phyloP scores from a whole-genome alignment of 2,113 vertebrate genomes.

The Actenoides lindsayi region DNA sequence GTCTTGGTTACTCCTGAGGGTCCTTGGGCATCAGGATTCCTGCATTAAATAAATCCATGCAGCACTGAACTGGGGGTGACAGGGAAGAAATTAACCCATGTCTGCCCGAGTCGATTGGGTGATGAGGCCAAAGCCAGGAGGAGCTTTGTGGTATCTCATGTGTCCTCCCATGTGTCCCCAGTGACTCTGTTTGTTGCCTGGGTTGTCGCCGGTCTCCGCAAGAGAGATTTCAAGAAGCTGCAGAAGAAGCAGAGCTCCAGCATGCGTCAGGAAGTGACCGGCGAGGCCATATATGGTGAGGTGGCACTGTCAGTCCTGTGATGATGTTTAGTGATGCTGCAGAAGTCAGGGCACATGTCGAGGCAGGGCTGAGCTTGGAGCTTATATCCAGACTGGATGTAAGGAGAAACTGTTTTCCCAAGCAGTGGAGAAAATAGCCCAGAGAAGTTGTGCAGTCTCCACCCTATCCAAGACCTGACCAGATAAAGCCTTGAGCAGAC shows the following conservation, averaged over 20 bases:
- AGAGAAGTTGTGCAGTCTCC: background rate
- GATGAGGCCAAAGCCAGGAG: background rate
- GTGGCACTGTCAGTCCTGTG: fast-evolving
- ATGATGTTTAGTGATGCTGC: background rate
- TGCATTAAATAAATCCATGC: background rate
- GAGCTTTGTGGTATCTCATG: background rate
- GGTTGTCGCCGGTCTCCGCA: constrained; percentile 81
- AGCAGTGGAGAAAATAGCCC: background rate
- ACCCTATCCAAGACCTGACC: background rate
- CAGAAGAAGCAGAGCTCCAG: constrained; percentile 74
- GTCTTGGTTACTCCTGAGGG: background rate
- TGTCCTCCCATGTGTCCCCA: constrained; percentile 16
- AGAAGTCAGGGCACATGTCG: background rate
- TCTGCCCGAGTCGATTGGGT: fast-evolving
- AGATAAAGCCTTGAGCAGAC: background rate
- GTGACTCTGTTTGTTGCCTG: constrained; percentile 86
- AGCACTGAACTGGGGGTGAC: fast-evolving
- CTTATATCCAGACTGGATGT: background rate
- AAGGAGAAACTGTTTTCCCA: background rate
- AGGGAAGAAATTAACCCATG: background rate
- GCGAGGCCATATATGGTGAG: constrained; percentile 79
- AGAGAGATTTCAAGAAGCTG: constrained; percentile 82
- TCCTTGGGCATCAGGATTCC: background rate
- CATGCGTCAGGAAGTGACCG: constrained; percentile 34
- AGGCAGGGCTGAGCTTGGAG: background rate